phyloP scores from a whole-genome alignment of 2,113 vertebrate species.

The Festucalex cinctus region DNA sequence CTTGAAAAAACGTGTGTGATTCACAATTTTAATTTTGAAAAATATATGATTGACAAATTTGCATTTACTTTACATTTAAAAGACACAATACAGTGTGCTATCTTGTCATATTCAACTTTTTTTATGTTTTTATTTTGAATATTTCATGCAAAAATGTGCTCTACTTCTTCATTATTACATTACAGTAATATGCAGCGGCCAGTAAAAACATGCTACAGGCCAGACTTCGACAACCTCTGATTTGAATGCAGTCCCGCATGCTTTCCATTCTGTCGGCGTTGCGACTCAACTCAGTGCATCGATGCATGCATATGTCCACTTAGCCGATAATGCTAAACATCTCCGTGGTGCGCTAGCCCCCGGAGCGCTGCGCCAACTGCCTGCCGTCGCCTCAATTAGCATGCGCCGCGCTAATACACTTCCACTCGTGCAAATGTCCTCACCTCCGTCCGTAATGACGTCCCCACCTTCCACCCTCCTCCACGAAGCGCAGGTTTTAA shows the following conservation, averaged over 20 bases:
- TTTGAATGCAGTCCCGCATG: constrained; percentile 9
- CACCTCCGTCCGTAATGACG: constrained; percentile 41
- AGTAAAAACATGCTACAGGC: too few relatives aligned
- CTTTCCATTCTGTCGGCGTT: constrained; percentile 24
- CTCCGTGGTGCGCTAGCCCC: constrained; percentile 42
- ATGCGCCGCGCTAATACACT: constrained; percentile 65
- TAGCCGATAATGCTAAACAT: constrained; percentile 73
- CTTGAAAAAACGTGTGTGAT: too few relatives aligned
- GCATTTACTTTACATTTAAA: too few relatives aligned
- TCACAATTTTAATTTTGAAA: too few relatives aligned
- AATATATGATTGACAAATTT: too few relatives aligned
- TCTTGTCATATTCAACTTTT: too few relatives aligned
- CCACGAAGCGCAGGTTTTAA: constrained; percentile 50
- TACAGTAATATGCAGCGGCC: background rate
- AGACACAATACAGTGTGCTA: too few relatives aligned
- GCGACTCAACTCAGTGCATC: constrained; percentile 36
- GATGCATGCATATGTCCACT: constrained; percentile 69
- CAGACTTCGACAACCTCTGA: background rate
- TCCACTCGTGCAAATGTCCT: constrained; percentile 46
- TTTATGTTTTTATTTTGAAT: too few relatives aligned
- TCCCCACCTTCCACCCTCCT: constrained; percentile 2
- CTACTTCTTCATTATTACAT: too few relatives aligned
- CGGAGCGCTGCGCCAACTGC: constrained; percentile 22
- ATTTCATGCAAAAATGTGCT: too few relatives aligned
- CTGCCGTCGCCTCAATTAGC: constrained; percentile 48